Evolutionary conservation across 2,113 vertebrate species (phyloP).

Genomic region (Balaeniceps rex): DNA sequence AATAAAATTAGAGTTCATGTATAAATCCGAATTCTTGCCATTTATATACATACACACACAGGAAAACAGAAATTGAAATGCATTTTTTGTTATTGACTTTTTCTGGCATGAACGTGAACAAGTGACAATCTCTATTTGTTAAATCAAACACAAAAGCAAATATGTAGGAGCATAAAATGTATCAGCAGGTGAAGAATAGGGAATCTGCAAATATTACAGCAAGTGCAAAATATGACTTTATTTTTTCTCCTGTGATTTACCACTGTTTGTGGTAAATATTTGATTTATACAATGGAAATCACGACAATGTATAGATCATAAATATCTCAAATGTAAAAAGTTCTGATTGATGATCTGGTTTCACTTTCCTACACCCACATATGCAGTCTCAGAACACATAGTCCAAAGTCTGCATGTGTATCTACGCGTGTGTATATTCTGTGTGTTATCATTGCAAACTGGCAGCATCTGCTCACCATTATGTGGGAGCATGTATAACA

Average conservation of each 20-base stretch:
- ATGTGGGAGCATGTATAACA: neutral
- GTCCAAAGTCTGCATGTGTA: neutral
- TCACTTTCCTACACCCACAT: neutral
- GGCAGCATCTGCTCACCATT: neutral
- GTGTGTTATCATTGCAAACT: neutral
- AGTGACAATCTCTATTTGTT: neutral
- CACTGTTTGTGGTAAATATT: neutral
- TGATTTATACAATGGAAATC: slow-evolving; percentile 10
- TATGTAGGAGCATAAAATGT: neutral
- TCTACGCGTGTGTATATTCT: neutral
- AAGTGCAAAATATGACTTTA: neutral
- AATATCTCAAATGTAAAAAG: neutral
- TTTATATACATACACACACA: neutral
- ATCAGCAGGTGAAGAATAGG: neutral
- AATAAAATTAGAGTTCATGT: neutral
- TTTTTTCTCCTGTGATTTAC: neutral
- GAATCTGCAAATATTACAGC: neutral
- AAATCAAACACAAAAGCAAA: neutral
- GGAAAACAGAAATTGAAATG: neutral
- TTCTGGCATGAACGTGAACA: neutral
- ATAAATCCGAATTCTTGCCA: neutral
- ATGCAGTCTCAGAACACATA: neutral
- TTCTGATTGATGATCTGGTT: neutral
- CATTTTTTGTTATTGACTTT: neutral
- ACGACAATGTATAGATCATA: neutral